These are phyloP conservation scores for Triops longicaudatus DNA, from an alignment of 1,140 invertebrate genomes.

Conservation along the genomic window DNA sequence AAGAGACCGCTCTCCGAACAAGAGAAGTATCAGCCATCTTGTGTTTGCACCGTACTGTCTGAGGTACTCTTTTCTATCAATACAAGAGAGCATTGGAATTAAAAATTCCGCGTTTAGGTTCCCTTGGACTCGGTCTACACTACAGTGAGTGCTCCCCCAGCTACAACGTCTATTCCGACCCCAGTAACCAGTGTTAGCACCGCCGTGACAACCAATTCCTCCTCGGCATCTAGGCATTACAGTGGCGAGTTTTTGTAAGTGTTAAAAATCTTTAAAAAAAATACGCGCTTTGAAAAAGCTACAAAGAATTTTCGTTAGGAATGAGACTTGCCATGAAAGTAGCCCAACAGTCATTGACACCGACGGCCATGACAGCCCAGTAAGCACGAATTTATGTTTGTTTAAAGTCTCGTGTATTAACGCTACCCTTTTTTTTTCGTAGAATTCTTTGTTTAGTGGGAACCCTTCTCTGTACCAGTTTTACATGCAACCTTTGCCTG, in stretches of 20 bases:
- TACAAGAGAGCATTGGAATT: background rate
- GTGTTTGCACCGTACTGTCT: slow-evolving; percentile 86
- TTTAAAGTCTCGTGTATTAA: background rate
- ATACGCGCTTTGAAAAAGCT: background rate
- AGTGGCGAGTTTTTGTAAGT: background rate
- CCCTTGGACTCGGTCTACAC: background rate
- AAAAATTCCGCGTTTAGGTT: background rate
- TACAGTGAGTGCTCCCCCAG: background rate
- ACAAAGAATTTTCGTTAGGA: background rate
- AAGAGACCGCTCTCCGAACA: slow-evolving; percentile 74
- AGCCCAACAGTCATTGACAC: slow-evolving; percentile 21
- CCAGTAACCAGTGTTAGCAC: background rate
- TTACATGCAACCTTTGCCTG: slow-evolving; percentile 39
- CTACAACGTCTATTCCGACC: background rate
- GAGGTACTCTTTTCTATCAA: slow-evolving; percentile 50
- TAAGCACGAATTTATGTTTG: slow-evolving; percentile 26
- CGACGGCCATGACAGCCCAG: slow-evolving; percentile 28
- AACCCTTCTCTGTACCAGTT: slow-evolving; percentile 29
- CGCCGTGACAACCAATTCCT: background rate
- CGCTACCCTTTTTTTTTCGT: background rate
- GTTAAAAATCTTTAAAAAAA: background rate
- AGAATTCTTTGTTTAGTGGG: slow-evolving; percentile 24
- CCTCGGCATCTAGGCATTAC: background rate
- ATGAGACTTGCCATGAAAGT: background rate
- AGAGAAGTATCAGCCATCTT: slow-evolving; percentile 91